Evolutionary conservation across 2,888 invertebrate species (phyloP), one percentile per base, ranked within the genome.

Genomic region (Zygaena filipendulae): DNA sequence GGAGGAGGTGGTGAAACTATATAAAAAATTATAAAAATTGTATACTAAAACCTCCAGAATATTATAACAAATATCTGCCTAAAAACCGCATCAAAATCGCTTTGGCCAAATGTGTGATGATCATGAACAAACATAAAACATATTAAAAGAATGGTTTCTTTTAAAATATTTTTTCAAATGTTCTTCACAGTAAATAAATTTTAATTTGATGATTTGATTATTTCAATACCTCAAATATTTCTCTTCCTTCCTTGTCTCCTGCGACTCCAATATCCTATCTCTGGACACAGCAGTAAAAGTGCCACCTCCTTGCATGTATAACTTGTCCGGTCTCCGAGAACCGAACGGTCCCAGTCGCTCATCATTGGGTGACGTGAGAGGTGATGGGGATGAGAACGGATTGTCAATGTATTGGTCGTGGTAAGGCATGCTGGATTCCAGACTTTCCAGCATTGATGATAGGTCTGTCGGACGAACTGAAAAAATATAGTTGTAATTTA

Each of bases 151-250:
- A n/a, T n/a, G n/a, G n/a, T n/a, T n/a, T n/a, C n/a, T n/a, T n/a
- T n/a, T n/a, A n/a, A n/a, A n/a, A n/a, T n/a, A n/a, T n/a, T n/a
- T n/a, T n/a, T n/a, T n/a, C n/a, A n/a, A n/a, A n/a, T n/a, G n/a
- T n/a, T n/a, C n/a, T n/a, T n/a, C n/a, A n/a, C n/a, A n/a, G n/a
- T n/a, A n/a, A n/a, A n/a, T n/a, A n/a, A n/a, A n/a, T n/a, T n/a
- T n/a, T n/a, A n/a, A n/a, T n/a, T n/a, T n/a, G n/a, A n/a, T n/a
- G n/a, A n/a, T n/a, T n/a, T n/a, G n/a, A n/a, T n/a, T n/a, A n/a
- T n/a, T n/a, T n/a, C n/a, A n/a, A n/a, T n/a, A 79, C 81, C 75
- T 72, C 32, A 72, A 59, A 60, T 79, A 80, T 41, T 70, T 79
- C 33, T 80, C 71, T 4, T 60, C 74, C 22, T 79, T 71, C 27